Evolutionary conservation across 2,797 vertebrate species (phyloP).

Genomic region (Lagodon rhomboides): DNA sequence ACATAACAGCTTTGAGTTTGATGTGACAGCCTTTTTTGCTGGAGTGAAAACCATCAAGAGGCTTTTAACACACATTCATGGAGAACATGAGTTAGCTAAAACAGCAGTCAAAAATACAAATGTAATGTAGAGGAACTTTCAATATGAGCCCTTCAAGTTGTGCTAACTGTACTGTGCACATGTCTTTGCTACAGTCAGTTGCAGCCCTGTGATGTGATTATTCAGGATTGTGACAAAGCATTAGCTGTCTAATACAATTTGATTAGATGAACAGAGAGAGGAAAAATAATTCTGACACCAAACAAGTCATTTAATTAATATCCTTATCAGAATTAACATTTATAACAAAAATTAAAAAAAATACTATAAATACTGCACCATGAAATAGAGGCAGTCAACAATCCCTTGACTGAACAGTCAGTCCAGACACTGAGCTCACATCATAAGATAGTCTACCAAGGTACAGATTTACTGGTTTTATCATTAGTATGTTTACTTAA

Average conservation of each 20-base stretch:
- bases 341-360: conserved; percentile 26
- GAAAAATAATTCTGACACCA: conserved; percentile 57
- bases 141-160: neutral
- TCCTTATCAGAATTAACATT: conserved; percentile 45
- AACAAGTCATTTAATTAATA: conserved; percentile 59
- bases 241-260: conserved; percentile 38
- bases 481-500: too few species aligned
- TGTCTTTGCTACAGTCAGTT: conserved; percentile 13
- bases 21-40: neutral
- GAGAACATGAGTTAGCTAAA: neutral
- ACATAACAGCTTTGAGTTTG: neutral
- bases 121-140: neutral
- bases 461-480: neutral
- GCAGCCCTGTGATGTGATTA: conserved; percentile 44
- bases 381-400: neutral
- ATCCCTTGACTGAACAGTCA: neutral
- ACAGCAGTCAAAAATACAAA: neutral
- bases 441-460: neutral
- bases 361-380: neutral
- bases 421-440: neutral
- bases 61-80: neutral
- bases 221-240: conserved; percentile 45
- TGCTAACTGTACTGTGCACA: neutral
- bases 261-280: conserved; percentile 50
- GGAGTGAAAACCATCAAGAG: neutral